Conservation (phyloP, 2,888 invertebrate genomes). For the Gortyna flavago region DNA sequence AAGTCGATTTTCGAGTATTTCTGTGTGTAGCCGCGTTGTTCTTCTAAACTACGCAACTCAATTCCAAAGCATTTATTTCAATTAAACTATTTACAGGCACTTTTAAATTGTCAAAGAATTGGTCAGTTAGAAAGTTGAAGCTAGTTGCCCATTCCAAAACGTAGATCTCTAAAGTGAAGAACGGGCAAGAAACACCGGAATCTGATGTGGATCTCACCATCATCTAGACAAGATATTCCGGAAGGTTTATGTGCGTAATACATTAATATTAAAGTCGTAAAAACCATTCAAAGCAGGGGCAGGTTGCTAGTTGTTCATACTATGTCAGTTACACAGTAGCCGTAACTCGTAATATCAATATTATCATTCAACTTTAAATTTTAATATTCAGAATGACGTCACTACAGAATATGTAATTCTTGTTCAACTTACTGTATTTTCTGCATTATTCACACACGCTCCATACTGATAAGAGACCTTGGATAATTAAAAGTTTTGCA, state of each 20-base stretch:
- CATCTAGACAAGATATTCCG: background rate
- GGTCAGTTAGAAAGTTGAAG: too few relatives aligned
- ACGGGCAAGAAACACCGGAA: too few relatives aligned
- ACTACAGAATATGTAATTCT: background rate
- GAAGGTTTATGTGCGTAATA: background rate
- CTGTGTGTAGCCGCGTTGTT: background rate
- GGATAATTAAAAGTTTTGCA: slow-evolving; percentile 1
- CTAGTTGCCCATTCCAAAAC: too few relatives aligned
- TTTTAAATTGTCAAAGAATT: too few relatives aligned
- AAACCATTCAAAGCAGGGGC: background rate
- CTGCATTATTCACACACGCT: background rate
- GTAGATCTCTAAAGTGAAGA: too few relatives aligned
- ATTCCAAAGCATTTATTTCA: too few relatives aligned
- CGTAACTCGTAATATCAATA: background rate
- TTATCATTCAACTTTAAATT: background rate
- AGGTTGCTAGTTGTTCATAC: too few relatives aligned
- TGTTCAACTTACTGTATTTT: background rate
- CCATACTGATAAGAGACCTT: slow-evolving; percentile 25
- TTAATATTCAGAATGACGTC: too few relatives aligned
- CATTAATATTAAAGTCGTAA: background rate
- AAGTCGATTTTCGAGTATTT: background rate
- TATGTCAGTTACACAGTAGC: background rate
- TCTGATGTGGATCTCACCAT: background rate
- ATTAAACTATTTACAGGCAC: too few relatives aligned
- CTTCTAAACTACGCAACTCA: background rate